A percentile compares a stretch with the other conserved stretches of the same genome.
Conservation (phyloP, 1,140 invertebrate genomes). For the Tetramorium alpestre region DNA sequence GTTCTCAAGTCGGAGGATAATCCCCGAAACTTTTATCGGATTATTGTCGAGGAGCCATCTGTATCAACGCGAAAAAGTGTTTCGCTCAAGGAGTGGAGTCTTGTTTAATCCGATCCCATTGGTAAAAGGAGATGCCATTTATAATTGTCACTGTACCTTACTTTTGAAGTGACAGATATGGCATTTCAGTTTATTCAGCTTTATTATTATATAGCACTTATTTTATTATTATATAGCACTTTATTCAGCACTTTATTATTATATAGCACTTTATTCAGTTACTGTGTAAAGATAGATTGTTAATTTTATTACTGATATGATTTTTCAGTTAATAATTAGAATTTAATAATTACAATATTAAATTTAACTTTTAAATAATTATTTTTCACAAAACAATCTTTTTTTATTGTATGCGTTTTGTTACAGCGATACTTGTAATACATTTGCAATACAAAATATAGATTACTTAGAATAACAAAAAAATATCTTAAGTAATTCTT, state of each 20-base stretch:
- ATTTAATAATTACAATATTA: neutral
- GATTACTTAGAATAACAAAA: neutral
- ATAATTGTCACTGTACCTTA: neutral
- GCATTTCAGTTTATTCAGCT: conserved; percentile 6
- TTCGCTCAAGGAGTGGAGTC: conserved; percentile 49
- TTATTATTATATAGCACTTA: neutral
- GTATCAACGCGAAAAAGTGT: conserved; percentile 54
- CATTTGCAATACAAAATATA: neutral
- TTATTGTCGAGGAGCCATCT: conserved; percentile 60
- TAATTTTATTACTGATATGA: conserved; percentile 53
- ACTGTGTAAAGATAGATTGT: neutral
- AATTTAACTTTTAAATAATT: neutral
- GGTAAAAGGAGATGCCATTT: neutral
- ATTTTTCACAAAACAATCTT: neutral
- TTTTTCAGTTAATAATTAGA: conserved; percentile 1
- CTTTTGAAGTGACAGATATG: conserved; percentile 41
- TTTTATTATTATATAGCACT: neutral
- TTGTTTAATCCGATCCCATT: conserved; percentile 1
- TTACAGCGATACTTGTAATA: neutral
- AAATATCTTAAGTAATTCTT: neutral
- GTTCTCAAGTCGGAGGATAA: conserved; percentile 61
- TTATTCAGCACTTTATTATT: neutral
- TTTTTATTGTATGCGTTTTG: neutral
- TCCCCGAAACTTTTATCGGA: conserved; percentile 75
- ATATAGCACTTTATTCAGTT: neutral